A percentile compares a stretch with the other conserved stretches of the same genome.
These are phyloP conservation scores for Haliclona indistincta DNA, from an alignment of 37 sponge, comb jelly and placozoan genomes.

Conservation along the genomic window DNA sequence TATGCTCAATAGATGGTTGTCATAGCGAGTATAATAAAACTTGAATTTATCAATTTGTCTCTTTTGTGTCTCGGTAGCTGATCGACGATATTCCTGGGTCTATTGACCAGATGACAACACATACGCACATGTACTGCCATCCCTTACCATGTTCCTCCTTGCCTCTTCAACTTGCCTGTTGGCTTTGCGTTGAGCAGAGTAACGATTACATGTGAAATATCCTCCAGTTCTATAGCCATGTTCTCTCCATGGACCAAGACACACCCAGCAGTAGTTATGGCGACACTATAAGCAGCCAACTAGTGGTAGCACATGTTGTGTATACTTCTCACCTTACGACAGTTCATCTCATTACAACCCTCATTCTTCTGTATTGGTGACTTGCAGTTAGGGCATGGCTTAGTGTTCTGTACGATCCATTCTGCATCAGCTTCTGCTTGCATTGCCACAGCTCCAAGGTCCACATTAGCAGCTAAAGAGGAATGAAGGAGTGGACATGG, in stretches of 20 bases:
- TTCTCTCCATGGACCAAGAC: constrained; percentile 68
- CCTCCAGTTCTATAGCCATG: constrained; percentile 76
- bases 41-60: constrained; percentile 20
- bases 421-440: constrained; percentile 59
- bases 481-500: background rate
- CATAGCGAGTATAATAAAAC: constrained; percentile 45
- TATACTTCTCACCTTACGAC: constrained; percentile 52
- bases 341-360: constrained; percentile 84
- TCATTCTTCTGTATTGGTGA: constrained; percentile 73
- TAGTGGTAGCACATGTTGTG: background rate
- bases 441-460: background rate
- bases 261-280: constrained; percentile 83
- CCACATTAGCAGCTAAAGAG: constrained; percentile 6
- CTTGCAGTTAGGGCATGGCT: constrained; percentile 77
- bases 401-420: constrained; percentile 65
- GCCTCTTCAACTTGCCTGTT: constrained; percentile 34
- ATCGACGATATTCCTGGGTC: constrained; percentile 10
- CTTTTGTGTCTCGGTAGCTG: constrained; percentile 5
- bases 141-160: constrained; percentile 26
- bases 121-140: background rate
- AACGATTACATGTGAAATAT: constrained; percentile 81
- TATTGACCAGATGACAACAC: background rate
- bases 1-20: constrained; percentile 54
- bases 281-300: constrained; percentile 44
- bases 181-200: constrained; percentile 27